A percentile compares a stretch with the other conserved stretches of the same genome.
Evolutionary conservation across 2,888 invertebrate genomes (phyloP).

Genomic region (Matsumyia berberina): DNA sequence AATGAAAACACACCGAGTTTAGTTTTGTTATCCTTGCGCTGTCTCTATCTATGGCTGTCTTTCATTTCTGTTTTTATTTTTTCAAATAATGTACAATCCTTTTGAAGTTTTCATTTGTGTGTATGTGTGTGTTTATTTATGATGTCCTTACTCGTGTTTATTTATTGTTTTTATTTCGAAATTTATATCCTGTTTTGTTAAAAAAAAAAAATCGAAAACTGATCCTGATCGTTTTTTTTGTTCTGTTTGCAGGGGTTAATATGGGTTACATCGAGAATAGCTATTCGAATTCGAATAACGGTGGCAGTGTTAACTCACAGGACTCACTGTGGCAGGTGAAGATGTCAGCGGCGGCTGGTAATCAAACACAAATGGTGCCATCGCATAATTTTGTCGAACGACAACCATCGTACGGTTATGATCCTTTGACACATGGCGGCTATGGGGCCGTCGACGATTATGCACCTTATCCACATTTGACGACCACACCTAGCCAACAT

Average conservation of each 20-base stretch:
- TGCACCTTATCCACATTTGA: conserved; percentile 92
- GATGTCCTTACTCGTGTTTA: conserved; percentile 1
- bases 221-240: conserved; percentile 8
- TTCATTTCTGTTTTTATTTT: conserved; percentile 16
- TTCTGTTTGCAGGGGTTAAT: conserved; percentile 88
- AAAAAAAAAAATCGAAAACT: not conserved
- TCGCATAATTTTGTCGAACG: conserved; percentile 87
- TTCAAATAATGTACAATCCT: conserved; percentile 21
- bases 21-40: conserved; percentile 34
- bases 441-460: conserved; percentile 94
- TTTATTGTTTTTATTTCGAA: not conserved
- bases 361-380: conserved; percentile 87
- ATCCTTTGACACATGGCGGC: conserved; percentile 92
- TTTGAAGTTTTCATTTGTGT: conserved; percentile 1
- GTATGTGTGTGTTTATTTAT: conserved; percentile 17
- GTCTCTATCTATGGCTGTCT: not conserved
- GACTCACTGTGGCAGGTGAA: conserved; percentile 98
- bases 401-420: conserved; percentile 90
- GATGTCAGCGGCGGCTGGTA: conserved; percentile 91
- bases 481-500: conserved; percentile 87
- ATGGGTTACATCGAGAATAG: conserved; percentile 96
- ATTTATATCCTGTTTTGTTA: conserved; percentile 3
- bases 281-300: conserved; percentile 96
- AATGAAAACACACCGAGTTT: conserved; percentile 59
- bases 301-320: conserved; percentile 97